Conservation (phyloP, 1,140 invertebrate species). For the Apis laboriosa region DNA sequence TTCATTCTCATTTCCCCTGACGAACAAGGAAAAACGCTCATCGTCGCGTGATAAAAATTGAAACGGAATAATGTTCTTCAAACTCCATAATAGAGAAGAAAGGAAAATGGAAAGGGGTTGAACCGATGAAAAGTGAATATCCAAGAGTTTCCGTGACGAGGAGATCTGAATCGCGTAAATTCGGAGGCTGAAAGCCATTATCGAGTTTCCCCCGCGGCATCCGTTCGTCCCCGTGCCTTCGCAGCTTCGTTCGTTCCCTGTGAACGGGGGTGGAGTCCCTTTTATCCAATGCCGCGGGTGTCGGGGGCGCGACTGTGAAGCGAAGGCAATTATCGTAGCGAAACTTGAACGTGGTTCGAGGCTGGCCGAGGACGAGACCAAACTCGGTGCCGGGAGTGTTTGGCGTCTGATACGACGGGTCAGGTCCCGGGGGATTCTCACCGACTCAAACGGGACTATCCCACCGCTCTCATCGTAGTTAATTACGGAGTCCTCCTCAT, state of each 20-base stretch:
- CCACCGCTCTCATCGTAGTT: constrained; percentile 70
- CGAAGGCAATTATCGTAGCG: constrained; percentile 79
- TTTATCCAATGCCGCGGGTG: constrained; percentile 61
- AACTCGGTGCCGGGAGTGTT: constrained; percentile 69
- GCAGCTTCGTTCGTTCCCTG: constrained; percentile 40
- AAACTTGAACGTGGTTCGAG: constrained; percentile 74
- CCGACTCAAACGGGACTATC: constrained; percentile 75
- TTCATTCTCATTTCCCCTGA: too few species aligned
- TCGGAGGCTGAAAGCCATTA: constrained; percentile 60
- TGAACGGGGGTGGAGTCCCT: constrained; percentile 27
- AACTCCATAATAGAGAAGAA: background rate
- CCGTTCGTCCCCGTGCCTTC: constrained; percentile 1
- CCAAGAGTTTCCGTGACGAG: constrained; percentile 47
- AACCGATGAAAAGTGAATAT: constrained; percentile 29
- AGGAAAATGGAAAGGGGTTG: background rate
- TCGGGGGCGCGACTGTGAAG: constrained; percentile 72
- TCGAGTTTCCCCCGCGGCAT: constrained; percentile 46
- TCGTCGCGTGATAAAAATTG: background rate
- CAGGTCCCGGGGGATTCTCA: constrained; percentile 76
- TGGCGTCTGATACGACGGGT: constrained; percentile 76
- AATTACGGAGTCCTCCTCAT: constrained; percentile 74
- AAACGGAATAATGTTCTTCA: background rate
- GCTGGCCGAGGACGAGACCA: constrained; percentile 52
- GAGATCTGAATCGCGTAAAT: constrained; percentile 58
- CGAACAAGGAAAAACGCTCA: background rate